Conservation (phyloP, 2,888 invertebrate species). For the Lysandra coridon region DNA sequence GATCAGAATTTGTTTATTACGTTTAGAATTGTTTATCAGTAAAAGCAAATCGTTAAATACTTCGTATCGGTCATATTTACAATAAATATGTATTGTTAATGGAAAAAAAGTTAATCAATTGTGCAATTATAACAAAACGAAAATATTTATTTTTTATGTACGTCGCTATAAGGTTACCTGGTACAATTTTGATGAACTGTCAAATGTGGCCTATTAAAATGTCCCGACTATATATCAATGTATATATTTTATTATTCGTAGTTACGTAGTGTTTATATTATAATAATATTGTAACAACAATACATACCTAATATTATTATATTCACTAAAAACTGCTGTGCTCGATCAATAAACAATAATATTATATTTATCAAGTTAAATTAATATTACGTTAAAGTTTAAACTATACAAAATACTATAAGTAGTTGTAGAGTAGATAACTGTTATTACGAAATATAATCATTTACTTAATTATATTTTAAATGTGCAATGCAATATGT, state of each 20-base stretch:
- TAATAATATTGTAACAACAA: neutral
- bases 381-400: neutral
- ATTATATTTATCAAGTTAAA: slow-evolving; percentile 22
- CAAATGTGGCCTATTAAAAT: no score
- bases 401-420: neutral
- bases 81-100: no score
- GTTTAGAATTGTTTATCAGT: no score
- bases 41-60: no score
- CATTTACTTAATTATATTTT: slow-evolving; percentile 16
- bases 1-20: no score
- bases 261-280: neutral
- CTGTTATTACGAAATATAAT: neutral
- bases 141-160: no score
- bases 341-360: slow-evolving; percentile 62
- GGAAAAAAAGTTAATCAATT: no score
- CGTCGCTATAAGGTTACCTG: no score
- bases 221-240: no score
- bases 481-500: neutral
- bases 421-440: slow-evolving; percentile 20
- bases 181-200: no score
- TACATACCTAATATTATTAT: neutral
- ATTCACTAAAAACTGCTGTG: slow-evolving; percentile 61
- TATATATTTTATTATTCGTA: neutral
- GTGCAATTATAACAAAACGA: no score
- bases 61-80: no score